A percentile compares a stretch with the other conserved stretches of the same genome.
Evolutionary conservation across 2,113 vertebrate genomes (phyloP).

Genomic region (Phalacrocorax aristotelis): DNA sequence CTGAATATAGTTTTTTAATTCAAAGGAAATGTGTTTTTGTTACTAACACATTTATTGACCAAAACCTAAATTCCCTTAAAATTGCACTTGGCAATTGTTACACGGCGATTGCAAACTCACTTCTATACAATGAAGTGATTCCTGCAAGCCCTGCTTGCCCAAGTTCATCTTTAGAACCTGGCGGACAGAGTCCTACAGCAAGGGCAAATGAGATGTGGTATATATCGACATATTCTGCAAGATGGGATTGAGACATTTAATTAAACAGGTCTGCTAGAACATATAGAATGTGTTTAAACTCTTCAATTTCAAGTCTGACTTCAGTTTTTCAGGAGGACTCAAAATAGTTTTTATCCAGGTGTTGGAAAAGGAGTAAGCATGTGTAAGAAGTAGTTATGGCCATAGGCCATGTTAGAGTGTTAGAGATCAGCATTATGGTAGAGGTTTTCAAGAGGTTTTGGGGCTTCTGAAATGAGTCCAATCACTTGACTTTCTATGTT

Average conservation of each 20-base stretch:
- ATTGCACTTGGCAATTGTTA: not conserved
- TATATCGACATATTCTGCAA: not conserved
- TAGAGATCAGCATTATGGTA: not conserved
- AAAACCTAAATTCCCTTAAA: not conserved
- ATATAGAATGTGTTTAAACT: not conserved
- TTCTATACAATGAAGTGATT: not conserved
- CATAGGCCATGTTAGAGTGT: rapidly evolving
- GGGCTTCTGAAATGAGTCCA: not conserved
- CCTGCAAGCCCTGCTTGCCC: not conserved
- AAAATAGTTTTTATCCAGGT: not conserved
- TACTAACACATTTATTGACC: not conserved
- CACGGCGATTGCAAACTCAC: not conserved
- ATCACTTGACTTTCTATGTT: not conserved
- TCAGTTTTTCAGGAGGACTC: not conserved
- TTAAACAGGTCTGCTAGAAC: slow-evolving; percentile 1
- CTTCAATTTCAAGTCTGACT: not conserved
- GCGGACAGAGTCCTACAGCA: not conserved
- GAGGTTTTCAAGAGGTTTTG: not conserved
- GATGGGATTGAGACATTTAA: not conserved
- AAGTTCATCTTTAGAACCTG: not conserved
- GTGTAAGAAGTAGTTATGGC: not conserved
- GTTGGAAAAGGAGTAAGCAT: not conserved
- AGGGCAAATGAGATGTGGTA: not conserved
- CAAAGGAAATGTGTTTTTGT: not conserved
- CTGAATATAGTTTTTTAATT: not conserved